Base-by-base conservation (phyloP, 2,797 vertebrate genomes). In the Sebastiscus albofasciatus region DNA sequence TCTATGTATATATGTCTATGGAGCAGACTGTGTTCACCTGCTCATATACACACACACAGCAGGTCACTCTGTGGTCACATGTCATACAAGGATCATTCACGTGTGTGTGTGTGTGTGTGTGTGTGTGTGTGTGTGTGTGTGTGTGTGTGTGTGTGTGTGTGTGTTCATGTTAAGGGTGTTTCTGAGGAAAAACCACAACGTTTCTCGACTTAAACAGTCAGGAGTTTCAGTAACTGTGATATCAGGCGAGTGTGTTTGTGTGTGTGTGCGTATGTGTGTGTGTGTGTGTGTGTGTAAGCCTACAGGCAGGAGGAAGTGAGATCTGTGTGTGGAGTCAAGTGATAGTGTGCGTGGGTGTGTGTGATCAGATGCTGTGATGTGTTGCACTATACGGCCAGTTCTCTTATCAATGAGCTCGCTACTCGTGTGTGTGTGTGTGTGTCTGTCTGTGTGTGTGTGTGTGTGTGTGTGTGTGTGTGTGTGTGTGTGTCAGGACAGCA, bases 251-350 rank as follows among this genome's bases (percentile, higher is more conserved):
- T 39, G 42, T 59, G 54, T 71, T 49, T 33, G 24, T 62, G 58
- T 65, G 65, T 29, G 26, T 26, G 26, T 24, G 60, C 27, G 61
- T 36, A 31, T 24, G 22, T 29, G 26, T 58, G 26, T 64, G 49
- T 59, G 26, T 62, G 46, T 22, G 55, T 67, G 52, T 52, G 60
- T 22, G 42, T 27, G 67, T 60, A 24, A 49, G 18, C 7, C 11
- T 36, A n/a, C 29, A 59, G 52, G 42, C 49, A 82, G 76, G 84
- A 82, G 76, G 84, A 89, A 87, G 79, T 78, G 52, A 42, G 20
- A 42, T 42, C 72, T 36, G 16, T 74, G 71, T 77, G 59, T 82
- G 77, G 62, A 69, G 70, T 69, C 24, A 77, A 81, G 64, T 73
- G 83, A 90, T 88, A 81, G 55, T 79, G 72, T 46, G 70, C 68